phyloP scores from a whole-genome alignment of 2,888 invertebrate genomes.

The Rotaria socialis region DNA sequence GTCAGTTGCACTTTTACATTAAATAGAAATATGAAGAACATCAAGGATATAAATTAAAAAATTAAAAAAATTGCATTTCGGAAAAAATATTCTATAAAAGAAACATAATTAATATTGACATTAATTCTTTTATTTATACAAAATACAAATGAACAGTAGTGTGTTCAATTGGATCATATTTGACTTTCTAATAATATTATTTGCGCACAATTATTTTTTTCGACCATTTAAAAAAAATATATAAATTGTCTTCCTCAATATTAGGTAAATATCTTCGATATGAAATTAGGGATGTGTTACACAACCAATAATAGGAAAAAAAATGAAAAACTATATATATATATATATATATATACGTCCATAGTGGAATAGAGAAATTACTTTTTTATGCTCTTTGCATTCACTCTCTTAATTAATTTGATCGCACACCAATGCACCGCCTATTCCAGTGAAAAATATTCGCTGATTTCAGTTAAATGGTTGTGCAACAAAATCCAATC shows the following conservation, averaged over 20 bases:
- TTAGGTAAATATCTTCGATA: too few relatives aligned
- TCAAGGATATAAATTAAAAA: not conserved
- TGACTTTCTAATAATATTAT: not conserved
- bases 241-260: too few relatives aligned
- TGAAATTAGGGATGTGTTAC: too few relatives aligned
- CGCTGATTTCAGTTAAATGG: too few relatives aligned
- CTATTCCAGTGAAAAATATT: not conserved
- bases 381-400: not conserved
- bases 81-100: not conserved
- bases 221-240: not conserved
- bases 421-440: not conserved
- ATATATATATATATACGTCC: too few relatives aligned
- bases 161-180: not conserved
- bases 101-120: not conserved
- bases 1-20: not conserved
- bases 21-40: not conserved
- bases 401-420: not conserved
- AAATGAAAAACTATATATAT: not conserved
- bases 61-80: not conserved
- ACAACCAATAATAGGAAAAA: too few relatives aligned
- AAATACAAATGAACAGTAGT: not conserved
- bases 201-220: not conserved
- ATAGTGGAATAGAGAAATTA: not conserved
- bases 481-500: too few relatives aligned
- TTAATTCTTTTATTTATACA: not conserved